Evolutionary conservation across 2,797 vertebrate species (phyloP), one percentile per base, ranked within the genome.

Genomic region (Chromis chromis): DNA sequence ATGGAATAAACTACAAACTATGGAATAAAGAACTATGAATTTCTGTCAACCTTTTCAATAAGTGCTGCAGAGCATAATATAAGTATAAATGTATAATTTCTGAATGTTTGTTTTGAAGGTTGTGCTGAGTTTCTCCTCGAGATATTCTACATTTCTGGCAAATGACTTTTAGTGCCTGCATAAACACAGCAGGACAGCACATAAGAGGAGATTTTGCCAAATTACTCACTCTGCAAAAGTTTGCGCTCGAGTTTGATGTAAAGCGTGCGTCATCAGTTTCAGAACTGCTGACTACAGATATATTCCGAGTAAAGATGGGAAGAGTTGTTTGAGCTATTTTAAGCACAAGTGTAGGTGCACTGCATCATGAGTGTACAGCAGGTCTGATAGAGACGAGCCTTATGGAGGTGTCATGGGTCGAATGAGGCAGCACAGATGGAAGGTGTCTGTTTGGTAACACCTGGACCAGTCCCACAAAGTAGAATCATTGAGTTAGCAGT

Each of bases 1-100:
- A 94, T 88, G 76, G 80, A 94, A 94, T 94, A 93, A 95, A 94
- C 78, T 82, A 88, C 85, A 92, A 93, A 91, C 79, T 91, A 90
- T 81, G 75, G 88, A 73, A 84, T 67, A 71, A 74, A 76, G 19
- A 33, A 33, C 52, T 36, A 49, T 70, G 64, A 49, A 40, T 57
- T 58, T 56, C 42, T 82, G 70, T 86, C 67, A 64, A 85, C 21
- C 86, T 21, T 60, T 66, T 62, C 2, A 60, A 6, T 25, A 39
- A 62, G 7, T 50, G 3, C 19, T 48, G 7, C 6, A 19, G 27
- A 3, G 12, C 42, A 25, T 25, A 27, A 12, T 25, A 13, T 25
- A 27, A 31, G 6, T 31, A 1, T 31, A 31, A 36, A 36, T 12
- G 33, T 36, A 10, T 10, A 11, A 12, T 36, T 36, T 36, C 33